Percentiles rank a stretch among this genome's conserved stretches.
phyloP scores from a whole-genome alignment of 2,888 invertebrate species.

The Melanotus villosus region DNA sequence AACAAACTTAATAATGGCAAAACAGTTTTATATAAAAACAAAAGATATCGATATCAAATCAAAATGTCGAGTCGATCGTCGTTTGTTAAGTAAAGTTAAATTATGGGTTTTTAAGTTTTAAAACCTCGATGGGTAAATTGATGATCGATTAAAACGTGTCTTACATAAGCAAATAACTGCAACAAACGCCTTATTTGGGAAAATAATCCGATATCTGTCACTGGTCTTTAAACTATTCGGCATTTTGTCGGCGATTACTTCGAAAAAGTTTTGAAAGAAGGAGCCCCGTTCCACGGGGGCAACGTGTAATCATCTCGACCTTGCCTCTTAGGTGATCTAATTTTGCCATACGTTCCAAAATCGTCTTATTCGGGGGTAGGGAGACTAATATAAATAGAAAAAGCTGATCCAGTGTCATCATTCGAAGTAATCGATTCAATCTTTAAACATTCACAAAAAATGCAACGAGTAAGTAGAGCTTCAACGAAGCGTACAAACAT shows the following conservation, averaged over 20 bases:
- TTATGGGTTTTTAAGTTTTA: too few species aligned
- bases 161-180: background rate
- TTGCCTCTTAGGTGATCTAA: slow-evolving; percentile 57
- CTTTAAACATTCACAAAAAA: slow-evolving; percentile 42
- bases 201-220: slow-evolving; percentile 3
- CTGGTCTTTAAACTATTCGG: background rate
- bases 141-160: too few species aligned
- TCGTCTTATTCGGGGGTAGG: slow-evolving; percentile 37
- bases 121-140: too few species aligned
- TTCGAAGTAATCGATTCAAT: slow-evolving; percentile 43
- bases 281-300: background rate
- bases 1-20: too few species aligned
- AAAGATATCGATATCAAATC: too few species aligned
- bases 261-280: background rate
- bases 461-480: slow-evolving; percentile 33
- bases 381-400: slow-evolving; percentile 52
- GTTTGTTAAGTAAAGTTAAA: too few species aligned
- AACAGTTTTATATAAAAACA: too few species aligned
- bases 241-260: background rate
- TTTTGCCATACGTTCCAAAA: slow-evolving; percentile 55
- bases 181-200: slow-evolving; percentile 1
- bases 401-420: slow-evolving; percentile 51
- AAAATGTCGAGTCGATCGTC: too few species aligned
- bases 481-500: background rate
- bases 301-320: slow-evolving; percentile 51